Evolutionary conservation across 2,113 vertebrate genomes (phyloP).

Genomic region (Toxotes chatareus): DNA sequence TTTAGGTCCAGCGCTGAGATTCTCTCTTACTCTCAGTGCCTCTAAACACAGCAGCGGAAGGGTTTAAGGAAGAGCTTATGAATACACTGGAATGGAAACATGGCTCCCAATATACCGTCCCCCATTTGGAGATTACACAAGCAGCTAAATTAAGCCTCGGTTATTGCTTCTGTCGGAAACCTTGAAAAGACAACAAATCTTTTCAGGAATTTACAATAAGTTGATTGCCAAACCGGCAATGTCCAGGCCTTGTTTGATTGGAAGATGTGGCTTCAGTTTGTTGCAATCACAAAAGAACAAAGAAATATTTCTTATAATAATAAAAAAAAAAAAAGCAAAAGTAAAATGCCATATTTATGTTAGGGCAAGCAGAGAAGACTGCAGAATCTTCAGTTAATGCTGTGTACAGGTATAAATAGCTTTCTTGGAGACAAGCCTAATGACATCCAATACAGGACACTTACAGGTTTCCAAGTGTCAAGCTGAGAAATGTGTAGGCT

Average conservation of each 20-base stretch:
- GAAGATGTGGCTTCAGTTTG: background rate
- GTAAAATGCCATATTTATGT: background rate
- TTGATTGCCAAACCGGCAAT: conserved; percentile 12
- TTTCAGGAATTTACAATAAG: conserved; percentile 35
- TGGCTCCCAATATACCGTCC: conserved; percentile 46
- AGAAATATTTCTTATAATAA: background rate
- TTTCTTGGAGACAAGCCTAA: conserved; percentile 48
- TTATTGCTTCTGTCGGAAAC: conserved; percentile 32
- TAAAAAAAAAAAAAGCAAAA: background rate
- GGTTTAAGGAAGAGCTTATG: conserved; percentile 77
- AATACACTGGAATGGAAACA: conserved; percentile 72
- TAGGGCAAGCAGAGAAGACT: background rate
- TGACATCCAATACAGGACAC: conserved; percentile 52
- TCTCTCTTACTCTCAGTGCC: conserved; percentile 64
- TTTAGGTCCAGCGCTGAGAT: conserved; percentile 78
- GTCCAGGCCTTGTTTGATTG: background rate
- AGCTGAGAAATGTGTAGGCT: conserved; percentile 55
- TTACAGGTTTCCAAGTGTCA: conserved; percentile 55
- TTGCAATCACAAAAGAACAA: background rate
- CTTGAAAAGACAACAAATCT: conserved; percentile 45
- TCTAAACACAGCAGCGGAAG: conserved; percentile 76
- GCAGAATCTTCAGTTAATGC: conserved; percentile 27
- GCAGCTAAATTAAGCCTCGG: conserved; percentile 58
- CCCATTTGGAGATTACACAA: conserved; percentile 53
- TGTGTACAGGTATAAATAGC: conserved; percentile 50